A percentile compares a stretch with the other conserved stretches of the same genome.
These are phyloP conservation scores for Amphipyra berbera DNA, from an alignment of 2,888 invertebrate genomes.

Conservation along the genomic window DNA sequence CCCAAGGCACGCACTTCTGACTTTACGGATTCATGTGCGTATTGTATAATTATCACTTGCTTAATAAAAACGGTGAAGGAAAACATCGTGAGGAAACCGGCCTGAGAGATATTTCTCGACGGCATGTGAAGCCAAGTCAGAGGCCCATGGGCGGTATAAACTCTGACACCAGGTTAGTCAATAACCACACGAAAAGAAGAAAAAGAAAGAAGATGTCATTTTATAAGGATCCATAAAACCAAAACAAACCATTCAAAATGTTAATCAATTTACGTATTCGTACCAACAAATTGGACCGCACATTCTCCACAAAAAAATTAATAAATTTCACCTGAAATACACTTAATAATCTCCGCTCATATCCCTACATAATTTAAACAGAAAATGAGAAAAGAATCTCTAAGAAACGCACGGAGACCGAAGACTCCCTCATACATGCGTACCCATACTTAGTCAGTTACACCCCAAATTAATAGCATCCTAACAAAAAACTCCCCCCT, in stretches of 20 bases:
- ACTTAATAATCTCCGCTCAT: conserved; percentile 82
- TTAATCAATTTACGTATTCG: conserved; percentile 48
- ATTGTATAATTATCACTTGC: no score
- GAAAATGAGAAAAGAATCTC: conserved; percentile 74
- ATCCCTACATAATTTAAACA: conserved; percentile 85
- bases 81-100: no score
- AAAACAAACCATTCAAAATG: conserved; percentile 47
- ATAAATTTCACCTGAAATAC: conserved; percentile 80
- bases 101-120: no score
- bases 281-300: conserved; percentile 42
- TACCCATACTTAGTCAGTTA: conserved; percentile 85
- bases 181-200: no score
- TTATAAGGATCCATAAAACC: neutral
- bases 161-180: no score
- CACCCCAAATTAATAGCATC: conserved; percentile 90
- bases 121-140: no score
- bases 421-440: conserved; percentile 73
- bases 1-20: no score
- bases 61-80: no score
- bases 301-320: conserved; percentile 54
- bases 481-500: conserved; percentile 88
- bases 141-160: no score
- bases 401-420: conserved; percentile 64
- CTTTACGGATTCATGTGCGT: no score
- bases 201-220: no score